Evolutionary conservation across 2,888 invertebrate genomes (phyloP).

Genomic region (Pollenia griseotomentosa): DNA sequence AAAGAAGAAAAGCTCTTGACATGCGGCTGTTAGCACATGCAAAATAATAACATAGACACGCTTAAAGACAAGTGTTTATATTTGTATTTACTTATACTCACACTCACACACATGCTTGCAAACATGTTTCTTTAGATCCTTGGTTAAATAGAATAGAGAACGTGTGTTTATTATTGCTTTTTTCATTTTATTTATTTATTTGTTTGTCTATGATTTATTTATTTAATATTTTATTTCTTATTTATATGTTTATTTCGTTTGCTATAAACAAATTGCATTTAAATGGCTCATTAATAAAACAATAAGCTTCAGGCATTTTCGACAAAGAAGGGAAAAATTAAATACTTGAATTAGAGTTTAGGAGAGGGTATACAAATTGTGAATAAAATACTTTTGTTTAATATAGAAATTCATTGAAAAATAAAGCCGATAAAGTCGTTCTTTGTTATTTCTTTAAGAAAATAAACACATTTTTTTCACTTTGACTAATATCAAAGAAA

Average conservation of each 20-base stretch:
- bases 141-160: constrained; percentile 21
- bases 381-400: background rate
- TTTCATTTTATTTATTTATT: constrained; percentile 32
- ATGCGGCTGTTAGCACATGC: constrained; percentile 73
- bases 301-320: constrained; percentile 11
- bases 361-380: background rate
- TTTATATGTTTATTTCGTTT: constrained; percentile 51
- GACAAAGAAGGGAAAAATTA: background rate
- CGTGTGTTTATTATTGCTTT: constrained; percentile 9
- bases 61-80: constrained; percentile 70
- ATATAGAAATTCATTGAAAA: too few relatives aligned
- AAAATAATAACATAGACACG: constrained; percentile 66
- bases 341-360: background rate
- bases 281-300: constrained; percentile 63
- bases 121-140: constrained; percentile 26
- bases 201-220: constrained; percentile 59
- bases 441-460: too few relatives aligned
- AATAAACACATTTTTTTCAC: too few relatives aligned
- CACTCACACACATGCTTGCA: background rate
- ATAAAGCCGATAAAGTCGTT: too few relatives aligned
- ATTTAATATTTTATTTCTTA: constrained; percentile 51
- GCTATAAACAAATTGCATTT: constrained; percentile 62
- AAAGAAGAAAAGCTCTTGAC: constrained; percentile 67
- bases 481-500: too few relatives aligned
- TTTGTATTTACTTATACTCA: constrained; percentile 56